phyloP scores from a whole-genome alignment of 2,113 vertebrate genomes.

The Lamprotornis superbus region DNA sequence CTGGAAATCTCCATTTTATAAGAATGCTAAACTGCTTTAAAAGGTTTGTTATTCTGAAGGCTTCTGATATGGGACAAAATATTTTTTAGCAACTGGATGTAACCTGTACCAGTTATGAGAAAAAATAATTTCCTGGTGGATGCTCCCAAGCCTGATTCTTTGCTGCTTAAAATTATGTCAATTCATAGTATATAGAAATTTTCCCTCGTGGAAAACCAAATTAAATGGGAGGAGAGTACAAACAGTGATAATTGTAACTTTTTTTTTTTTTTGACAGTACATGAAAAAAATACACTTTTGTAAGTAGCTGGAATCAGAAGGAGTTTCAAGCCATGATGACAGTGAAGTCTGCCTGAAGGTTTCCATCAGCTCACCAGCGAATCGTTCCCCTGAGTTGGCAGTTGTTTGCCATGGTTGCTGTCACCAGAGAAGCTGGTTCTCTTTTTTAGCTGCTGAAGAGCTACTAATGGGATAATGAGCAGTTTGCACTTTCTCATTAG shows the following conservation, averaged over 20 bases:
- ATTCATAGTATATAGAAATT: neutral
- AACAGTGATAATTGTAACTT: neutral
- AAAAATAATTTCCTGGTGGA: neutral
- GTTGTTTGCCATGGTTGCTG: neutral
- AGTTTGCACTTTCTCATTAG: neutral
- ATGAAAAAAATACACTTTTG: rapidly evolving
- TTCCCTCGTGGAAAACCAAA: neutral
- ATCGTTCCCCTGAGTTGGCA: neutral
- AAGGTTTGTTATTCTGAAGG: neutral
- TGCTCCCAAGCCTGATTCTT: neutral
- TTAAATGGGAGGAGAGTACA: neutral
- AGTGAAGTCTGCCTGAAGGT: neutral
- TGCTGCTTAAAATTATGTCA: neutral
- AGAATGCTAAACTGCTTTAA: neutral
- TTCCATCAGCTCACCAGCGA: neutral
- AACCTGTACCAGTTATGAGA: neutral
- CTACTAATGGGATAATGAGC: conserved; percentile 4
- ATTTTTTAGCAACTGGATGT: neutral
- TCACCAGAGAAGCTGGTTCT: neutral
- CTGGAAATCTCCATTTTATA: neutral
- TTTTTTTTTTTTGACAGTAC: neutral
- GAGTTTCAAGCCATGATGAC: rapidly evolving
- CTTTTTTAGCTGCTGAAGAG: neutral
- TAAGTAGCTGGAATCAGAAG: neutral
- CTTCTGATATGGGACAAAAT: neutral